These are phyloP conservation scores for Xenopus petersii DNA, from an alignment of 2,797 vertebrate genomes.

Conservation along the genomic window DNA sequence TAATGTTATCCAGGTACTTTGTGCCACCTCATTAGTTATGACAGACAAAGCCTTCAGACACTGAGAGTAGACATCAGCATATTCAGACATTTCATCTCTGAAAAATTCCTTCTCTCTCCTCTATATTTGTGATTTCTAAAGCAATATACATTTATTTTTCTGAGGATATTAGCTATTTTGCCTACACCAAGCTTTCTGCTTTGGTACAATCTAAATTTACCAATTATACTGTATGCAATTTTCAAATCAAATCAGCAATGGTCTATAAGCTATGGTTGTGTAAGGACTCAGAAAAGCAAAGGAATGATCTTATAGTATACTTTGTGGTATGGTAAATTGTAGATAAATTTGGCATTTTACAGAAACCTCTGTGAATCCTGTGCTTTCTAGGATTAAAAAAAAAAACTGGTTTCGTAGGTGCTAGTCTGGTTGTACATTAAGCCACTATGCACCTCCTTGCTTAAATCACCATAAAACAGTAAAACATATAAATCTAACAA, in stretches of 20 bases:
- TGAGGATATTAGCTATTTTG: not conserved
- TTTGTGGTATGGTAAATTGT: no score
- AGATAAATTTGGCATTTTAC: no score
- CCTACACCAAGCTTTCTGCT: not conserved
- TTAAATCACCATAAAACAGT: no score
- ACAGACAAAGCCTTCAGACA: slow-evolving; percentile 43
- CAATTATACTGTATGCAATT: no score
- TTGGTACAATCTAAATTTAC: not conserved
- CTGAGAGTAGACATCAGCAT: slow-evolving; percentile 39
- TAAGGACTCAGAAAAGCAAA: no score
- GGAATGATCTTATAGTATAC: no score
- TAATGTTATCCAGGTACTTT: slow-evolving; percentile 44
- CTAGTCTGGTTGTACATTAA: not conserved
- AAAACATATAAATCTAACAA: no score
- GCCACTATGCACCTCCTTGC: not conserved
- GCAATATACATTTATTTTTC: slow-evolving; percentile 2
- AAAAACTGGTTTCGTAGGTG: not conserved
- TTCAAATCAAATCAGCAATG: no score
- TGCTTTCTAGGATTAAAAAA: not conserved
- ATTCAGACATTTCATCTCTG: slow-evolving; percentile 36
- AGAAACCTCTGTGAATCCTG: no score
- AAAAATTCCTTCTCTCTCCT: slow-evolving; percentile 13
- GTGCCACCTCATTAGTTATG: slow-evolving; percentile 48
- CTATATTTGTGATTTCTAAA: not conserved
- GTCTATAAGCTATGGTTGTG: no score